Conservation (phyloP, 2,888 invertebrate species). For the Hermaeophaga mercurialis region DNA sequence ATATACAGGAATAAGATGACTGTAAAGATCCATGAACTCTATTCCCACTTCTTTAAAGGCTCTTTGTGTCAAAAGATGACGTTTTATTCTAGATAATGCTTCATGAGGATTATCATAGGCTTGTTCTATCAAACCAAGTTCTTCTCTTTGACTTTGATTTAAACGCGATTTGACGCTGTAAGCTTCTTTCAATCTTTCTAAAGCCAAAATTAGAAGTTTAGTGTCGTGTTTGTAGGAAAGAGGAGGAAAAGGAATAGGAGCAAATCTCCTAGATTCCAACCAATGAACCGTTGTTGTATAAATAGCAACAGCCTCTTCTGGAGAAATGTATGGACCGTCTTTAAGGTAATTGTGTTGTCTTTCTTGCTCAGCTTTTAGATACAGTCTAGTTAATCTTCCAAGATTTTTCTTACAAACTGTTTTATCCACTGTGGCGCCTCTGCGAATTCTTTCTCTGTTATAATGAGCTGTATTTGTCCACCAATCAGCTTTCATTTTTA, state of each 20-base stretch:
- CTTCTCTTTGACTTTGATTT: constrained; percentile 98
- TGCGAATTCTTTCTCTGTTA: constrained; percentile 95
- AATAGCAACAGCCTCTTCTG: constrained; percentile 99
- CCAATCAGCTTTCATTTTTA: constrained; percentile 99
- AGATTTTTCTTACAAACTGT: constrained; percentile 99
- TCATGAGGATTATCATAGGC: constrained; percentile 99
- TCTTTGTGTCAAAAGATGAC: constrained; percentile 97
- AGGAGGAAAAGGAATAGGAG: constrained; percentile 99
- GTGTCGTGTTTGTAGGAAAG: constrained; percentile 99
- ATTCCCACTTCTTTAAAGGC: constrained; percentile 99
- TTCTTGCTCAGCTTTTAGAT: constrained; percentile 98
- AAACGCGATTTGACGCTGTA: constrained; percentile 96
- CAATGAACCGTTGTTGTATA: constrained; percentile 99
- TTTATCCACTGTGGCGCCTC: constrained; percentile 99
- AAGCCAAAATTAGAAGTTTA: constrained; percentile 92
- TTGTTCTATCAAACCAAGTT: constrained; percentile 97
- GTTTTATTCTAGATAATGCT: constrained; percentile 97
- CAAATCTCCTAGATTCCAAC: constrained; percentile 97
- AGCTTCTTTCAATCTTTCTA: constrained; percentile 96
- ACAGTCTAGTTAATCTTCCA: constrained; percentile 94
- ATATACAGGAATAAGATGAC: constrained; percentile 97
- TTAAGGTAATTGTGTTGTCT: constrained; percentile 99
- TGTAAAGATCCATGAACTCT: constrained; percentile 99
- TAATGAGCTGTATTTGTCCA: constrained; percentile 99
- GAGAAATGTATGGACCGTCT: constrained; percentile 99